Percentiles rank a stretch among this genome's conserved stretches.
Evolutionary conservation across 2,888 invertebrate species (phyloP).

Genomic region (Nemotelus nigrinus): DNA sequence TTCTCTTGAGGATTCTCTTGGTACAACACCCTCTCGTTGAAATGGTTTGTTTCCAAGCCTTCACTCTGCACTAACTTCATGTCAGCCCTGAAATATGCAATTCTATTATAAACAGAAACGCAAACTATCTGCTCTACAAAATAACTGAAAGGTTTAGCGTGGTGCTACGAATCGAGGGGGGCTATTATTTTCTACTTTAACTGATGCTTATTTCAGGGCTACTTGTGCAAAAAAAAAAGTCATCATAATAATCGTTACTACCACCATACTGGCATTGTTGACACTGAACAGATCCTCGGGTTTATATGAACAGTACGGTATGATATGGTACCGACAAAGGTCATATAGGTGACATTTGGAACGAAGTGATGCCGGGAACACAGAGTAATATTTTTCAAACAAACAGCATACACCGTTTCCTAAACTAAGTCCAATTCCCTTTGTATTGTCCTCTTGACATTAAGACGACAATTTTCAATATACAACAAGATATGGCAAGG

Average conservation of each 20-base stretch:
- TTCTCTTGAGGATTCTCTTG: constrained; percentile 17
- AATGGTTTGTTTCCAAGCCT: not conserved
- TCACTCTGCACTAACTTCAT: not conserved
- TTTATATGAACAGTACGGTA: not conserved
- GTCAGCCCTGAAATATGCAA: constrained; percentile 16
- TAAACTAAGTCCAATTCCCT: constrained; percentile 13
- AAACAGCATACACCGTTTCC: not conserved
- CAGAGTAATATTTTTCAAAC: not conserved
- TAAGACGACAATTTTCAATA: constrained; percentile 8
- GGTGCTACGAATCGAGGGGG: not conserved
- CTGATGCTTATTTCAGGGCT: constrained; percentile 23
- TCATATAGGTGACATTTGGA: constrained; percentile 13
- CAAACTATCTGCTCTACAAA: constrained; percentile 21
- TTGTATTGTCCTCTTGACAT: constrained; percentile 24
- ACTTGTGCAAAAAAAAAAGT: not conserved
- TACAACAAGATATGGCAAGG: constrained; percentile 6
- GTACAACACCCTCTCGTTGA: not conserved
- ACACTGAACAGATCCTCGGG: not conserved
- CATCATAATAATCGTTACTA: constrained; percentile 19
- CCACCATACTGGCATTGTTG: not conserved
- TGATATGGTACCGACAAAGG: not conserved
- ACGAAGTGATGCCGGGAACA: not conserved
- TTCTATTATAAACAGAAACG: constrained; percentile 5
- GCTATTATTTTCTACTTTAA: constrained; percentile 34
- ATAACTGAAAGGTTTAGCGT: constrained; percentile 11